Evolutionary conservation across 2,888 invertebrate genomes (phyloP), one percentile per base, ranked within the genome.

Genomic region (Diaprepes abbreviatus): DNA sequence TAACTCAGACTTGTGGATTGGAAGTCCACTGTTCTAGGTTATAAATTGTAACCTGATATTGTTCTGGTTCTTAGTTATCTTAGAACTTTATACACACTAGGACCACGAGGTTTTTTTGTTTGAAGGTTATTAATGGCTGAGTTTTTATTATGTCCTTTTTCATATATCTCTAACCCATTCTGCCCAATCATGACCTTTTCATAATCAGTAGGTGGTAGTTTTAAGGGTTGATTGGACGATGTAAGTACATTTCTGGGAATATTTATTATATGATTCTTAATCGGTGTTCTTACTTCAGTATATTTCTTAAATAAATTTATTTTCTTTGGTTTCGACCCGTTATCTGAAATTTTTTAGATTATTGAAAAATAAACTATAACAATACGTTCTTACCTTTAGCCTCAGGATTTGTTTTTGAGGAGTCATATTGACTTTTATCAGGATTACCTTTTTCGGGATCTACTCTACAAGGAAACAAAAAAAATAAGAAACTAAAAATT

Each of bases 11-110:
- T n/a, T n/a, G n/a, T n/a, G n/a, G n/a, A n/a, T n/a, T n/a, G n/a
- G n/a, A n/a, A n/a, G n/a, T n/a, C n/a, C n/a, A n/a, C n/a, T n/a
- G n/a, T n/a, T n/a, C n/a, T n/a, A n/a, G n/a, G n/a, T n/a, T n/a
- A n/a, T n/a, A n/a, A n/a, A n/a, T n/a, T n/a, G n/a, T n/a, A n/a
- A n/a, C n/a, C n/a, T n/a, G n/a, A n/a, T n/a, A n/a, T n/a, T n/a
- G n/a, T n/a, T n/a, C n/a, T n/a, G n/a, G n/a, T n/a, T n/a, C 24
- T 24, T 45, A 45, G 14, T 50, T 28, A 50, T 50, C n/a, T 50
- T 24, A 50, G 4, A 12, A 50, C 48, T 5, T 5, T 50, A 16
- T 28, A 50, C 14, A 28, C 31, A 50, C 48, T 28, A 2, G 28
- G 48, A 9, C 48, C 28, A 1, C 48, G 48, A 9, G 9, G 12